Base-by-base conservation (phyloP, 2,113 vertebrate species). In the Semicossyphus pulcher region DNA sequence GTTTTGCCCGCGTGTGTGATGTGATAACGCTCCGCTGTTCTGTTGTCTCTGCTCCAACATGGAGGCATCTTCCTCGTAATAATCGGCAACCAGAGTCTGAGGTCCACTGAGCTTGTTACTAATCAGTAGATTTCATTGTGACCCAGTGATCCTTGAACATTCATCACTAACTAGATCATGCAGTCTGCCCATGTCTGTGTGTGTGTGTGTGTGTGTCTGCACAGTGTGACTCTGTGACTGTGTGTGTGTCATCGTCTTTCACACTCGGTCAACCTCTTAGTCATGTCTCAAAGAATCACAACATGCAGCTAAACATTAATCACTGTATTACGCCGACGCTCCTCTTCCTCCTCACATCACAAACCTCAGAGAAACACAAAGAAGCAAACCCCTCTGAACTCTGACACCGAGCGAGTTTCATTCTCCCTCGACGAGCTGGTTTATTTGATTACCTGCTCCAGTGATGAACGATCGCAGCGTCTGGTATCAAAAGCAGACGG, bases 201-300 rank as follows among this genome's bases (percentile, higher is more conserved):
- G 41, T 61, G 45, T 51, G 41, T 68, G 39, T 45, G 36, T 29
- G 5, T 49, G 25, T 51, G 23, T 52, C 1, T 59, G 52, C 20
- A 25, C 9, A 41, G 42, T 49, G 63, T 67, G 76, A 29, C 14
- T 42, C 28, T 63, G 63, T 67, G 64, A 34, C 64, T 65, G 21
- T 39, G 47, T 60, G 54, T 32, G 54, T 57, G n/a, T 83, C 72
- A 75, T 64, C 42, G 47, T 75, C 64, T 70, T 78, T 82, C 78
- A 70, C 80, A 86, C 80, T 78, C 76, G 74, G 67, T 80, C 76
- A 78, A 62, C 39, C 80, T 51, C 68, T 86, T 58, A 81, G 68
- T 86, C 80, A 83, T 75, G 72, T 87, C 80, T 79, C 63, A 62
- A 49, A 81, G 86, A 86, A 74, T 88, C 68, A 77, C 79, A 76